A percentile compares a stretch with the other conserved stretches of the same genome.
Evolutionary conservation across 2,888 invertebrate species (phyloP).

Genomic region (Mimachlamys varia): DNA sequence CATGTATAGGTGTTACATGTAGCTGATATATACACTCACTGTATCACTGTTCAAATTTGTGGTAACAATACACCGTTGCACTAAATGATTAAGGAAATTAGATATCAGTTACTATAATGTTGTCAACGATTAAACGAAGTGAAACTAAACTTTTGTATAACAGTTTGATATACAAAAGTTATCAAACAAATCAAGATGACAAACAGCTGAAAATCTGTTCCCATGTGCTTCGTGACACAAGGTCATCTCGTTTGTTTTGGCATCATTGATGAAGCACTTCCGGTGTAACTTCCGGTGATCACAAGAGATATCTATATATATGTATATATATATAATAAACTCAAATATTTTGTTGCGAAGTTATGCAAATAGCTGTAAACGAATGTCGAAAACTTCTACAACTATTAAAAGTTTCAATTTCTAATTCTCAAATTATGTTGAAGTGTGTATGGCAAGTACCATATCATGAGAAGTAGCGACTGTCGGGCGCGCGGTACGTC

Average conservation of each 20-base stretch:
- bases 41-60: no score
- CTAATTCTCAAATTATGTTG: constrained; percentile 34
- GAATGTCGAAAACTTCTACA: constrained; percentile 26
- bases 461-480: constrained; percentile 9
- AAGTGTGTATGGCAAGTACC: constrained; percentile 23
- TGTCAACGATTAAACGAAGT: no score
- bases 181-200: background rate
- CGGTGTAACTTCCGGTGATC: constrained; percentile 24
- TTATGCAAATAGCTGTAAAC: constrained; percentile 16
- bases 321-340: background rate
- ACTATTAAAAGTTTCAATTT: constrained; percentile 33
- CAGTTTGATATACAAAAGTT: background rate
- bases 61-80: no score
- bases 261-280: constrained; percentile 18
- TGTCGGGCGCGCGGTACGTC: constrained; percentile 20
- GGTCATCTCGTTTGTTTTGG: background rate
- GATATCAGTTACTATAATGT: no score
- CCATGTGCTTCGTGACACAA: constrained; percentile 16
- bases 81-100: no score
- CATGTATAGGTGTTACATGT: no score
- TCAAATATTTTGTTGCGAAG: constrained; percentile 16
- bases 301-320: background rate
- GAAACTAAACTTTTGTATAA: no score
- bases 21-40: no score
- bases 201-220: background rate